phyloP scores from a whole-genome alignment of 2,797 vertebrate genomes.

The Periophthalmus magnuspinnatus region DNA sequence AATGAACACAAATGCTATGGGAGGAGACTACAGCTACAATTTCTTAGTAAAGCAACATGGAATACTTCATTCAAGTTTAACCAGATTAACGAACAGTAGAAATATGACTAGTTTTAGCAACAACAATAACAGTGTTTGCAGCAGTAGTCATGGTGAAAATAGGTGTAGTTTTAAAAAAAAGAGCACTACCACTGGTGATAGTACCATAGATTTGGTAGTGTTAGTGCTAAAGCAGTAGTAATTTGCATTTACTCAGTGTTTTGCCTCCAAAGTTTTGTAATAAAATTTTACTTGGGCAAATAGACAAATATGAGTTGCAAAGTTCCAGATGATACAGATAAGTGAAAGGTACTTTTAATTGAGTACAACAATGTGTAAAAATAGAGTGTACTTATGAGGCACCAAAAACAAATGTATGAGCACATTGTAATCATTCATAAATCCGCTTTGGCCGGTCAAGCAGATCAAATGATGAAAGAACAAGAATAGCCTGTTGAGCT shows the following conservation, averaged over 20 bases:
- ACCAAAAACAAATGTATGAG: conserved; percentile 13
- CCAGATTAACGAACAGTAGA: neutral
- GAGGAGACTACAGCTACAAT: neutral
- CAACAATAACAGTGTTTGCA: neutral
- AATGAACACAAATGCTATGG: neutral
- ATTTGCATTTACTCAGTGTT: too few relatives aligned
- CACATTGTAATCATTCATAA: conserved; percentile 35
- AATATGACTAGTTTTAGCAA: neutral
- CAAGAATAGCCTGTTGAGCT: conserved; percentile 40
- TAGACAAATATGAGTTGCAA: neutral
- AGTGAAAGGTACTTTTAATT: neutral
- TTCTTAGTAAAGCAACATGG: neutral
- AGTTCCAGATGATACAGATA: neutral
- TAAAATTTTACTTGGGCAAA: neutral
- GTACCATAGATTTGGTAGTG: too few relatives aligned
- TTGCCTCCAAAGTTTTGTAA: neutral
- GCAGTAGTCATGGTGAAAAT: neutral
- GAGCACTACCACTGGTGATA: too few relatives aligned
- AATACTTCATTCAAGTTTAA: neutral
- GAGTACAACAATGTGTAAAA: conserved; percentile 1
- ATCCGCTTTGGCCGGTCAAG: conserved; percentile 30
- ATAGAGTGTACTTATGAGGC: conserved; percentile 12
- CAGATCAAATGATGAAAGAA: conserved; percentile 46
- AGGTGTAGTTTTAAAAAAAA: neutral
- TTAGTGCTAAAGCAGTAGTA: too few relatives aligned